Evolutionary conservation across 2,888 invertebrate species (phyloP), one percentile per base, ranked within the genome.

Genomic region (Chloromyia formosa): DNA sequence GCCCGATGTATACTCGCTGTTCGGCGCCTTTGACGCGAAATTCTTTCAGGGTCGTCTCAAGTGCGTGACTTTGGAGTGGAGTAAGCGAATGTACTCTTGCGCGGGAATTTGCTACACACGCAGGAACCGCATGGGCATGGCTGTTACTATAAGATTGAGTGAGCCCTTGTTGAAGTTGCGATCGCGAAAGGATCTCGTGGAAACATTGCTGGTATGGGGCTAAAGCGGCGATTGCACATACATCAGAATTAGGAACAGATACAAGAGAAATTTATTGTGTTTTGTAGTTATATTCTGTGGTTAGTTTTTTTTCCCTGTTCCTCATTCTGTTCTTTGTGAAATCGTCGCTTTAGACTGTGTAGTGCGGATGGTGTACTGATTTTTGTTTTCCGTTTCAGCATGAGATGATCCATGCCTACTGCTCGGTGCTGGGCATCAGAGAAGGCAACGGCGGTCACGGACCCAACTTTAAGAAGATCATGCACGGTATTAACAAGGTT

Each of bases 341-440:
- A n/a, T n/a, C n/a, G n/a, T n/a, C n/a, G n/a, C n/a, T n/a, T n/a
- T n/a, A n/a, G n/a, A n/a, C n/a, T n/a, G n/a, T n/a, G n/a, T n/a
- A n/a, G 7, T 35, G 27, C 27, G 27, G 7, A 35, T 35, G 27
- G 27, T 35, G 7, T 35, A 35, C 27, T 35, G 27, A 35, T 4
- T 35, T 35, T 35, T 35, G 27, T 35, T 4, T 2, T 35, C 7
- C 27, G 7, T 54, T 69, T 12, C 69, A 93, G 87, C 99, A 99
- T 86, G 99, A 99, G 87, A 99, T 99, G 99, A 99, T 99, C 77
- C 99, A 99, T 84, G 99, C 98, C 0, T 98, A 90, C 83, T 89
- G 98, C 76, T 99, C 98, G 86, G 90, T 98, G 0, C 93, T 94
- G 0, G 88, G 91, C 78, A 91, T 92, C 79, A 92, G 94, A 80